phyloP scores from a whole-genome alignment of 1,140 invertebrate species.

The Archivesica marissinica region DNA sequence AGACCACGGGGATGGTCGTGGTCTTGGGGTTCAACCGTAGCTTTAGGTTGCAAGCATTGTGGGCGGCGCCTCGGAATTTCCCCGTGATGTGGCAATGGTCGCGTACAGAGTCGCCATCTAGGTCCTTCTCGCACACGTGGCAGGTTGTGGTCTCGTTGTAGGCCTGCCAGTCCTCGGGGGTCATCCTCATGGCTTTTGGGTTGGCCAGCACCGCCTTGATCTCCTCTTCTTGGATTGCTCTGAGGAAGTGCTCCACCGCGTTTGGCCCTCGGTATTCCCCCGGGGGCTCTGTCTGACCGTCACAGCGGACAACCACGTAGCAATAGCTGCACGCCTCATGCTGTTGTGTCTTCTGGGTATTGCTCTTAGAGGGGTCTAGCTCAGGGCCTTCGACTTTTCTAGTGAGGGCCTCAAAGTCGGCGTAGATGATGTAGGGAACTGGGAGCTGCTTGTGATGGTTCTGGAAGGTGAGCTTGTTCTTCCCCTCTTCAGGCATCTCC shows the following conservation, averaged over 20 bases:
- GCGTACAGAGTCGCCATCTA: not conserved
- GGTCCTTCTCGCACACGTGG: slow-evolving; percentile 13
- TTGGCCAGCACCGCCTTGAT: slow-evolving; percentile 2
- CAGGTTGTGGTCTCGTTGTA: not conserved
- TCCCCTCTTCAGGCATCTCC: not conserved
- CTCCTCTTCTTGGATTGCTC: not conserved
- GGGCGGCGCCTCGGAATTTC: slow-evolving; percentile 67
- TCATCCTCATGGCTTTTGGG: not conserved
- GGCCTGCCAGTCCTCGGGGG: not conserved
- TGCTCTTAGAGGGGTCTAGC: too few relatives aligned
- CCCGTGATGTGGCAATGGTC: slow-evolving; percentile 68
- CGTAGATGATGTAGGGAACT: not conserved
- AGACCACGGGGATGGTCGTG: too few relatives aligned
- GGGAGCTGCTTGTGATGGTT: not conserved
- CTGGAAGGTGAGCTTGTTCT: not conserved
- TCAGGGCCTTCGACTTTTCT: slow-evolving; percentile 55
- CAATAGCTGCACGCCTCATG: slow-evolving; percentile 47
- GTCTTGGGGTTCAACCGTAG: too few relatives aligned
- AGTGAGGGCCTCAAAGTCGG: slow-evolving; percentile 28
- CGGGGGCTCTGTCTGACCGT: slow-evolving; percentile 9
- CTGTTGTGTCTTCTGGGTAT: slow-evolving; percentile 31
- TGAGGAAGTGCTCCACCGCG: too few relatives aligned
- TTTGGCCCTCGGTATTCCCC: slow-evolving; percentile 21
- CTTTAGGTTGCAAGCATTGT: too few relatives aligned
- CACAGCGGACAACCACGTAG: slow-evolving; percentile 48